Evolutionary conservation across 2,113 vertebrate genomes (phyloP), one percentile per base, ranked within the genome.

Genomic region (Rhodinocichla rosea): DNA sequence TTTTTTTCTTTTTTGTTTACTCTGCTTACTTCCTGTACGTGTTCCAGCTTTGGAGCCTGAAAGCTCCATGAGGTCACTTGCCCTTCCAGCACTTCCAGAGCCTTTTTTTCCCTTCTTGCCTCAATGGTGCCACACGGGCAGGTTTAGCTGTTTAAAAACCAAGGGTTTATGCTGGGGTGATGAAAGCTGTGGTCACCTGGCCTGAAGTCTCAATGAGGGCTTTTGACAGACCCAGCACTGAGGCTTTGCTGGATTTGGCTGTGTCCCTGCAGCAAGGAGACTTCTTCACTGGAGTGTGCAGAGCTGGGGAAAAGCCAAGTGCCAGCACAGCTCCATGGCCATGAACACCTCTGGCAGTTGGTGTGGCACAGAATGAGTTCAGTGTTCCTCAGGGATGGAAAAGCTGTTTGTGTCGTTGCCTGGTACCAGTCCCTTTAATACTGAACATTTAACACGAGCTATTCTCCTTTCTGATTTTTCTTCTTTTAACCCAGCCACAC

Each of bases 91-190:
- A 1, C 40, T 91, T 79, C n/a, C 62, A 76, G 57, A 60, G 49
- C 62, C 17, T 42, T 1, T 0, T 78, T 35, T 12, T 10, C 20
- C 8, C 13, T 64, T 23, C 16, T 44, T 64, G 73, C 35, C 52
- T 63, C 64, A 0, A 1, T 33, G 0, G 0, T 22, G 37, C 35
- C 0, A 0, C 37, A 4, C 13, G 49, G 65, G 15, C 55, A 56
- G n/a, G 45, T 60, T 57, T 24, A 62, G 32, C 55, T 67, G n/a
- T n/a, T 75, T 20, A 6, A 47, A 84, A 89, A 75, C 10, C 23
- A 59, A 55, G 15, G 20, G 5, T 68, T 74, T 81, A 13, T 3
- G 1, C 15, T 7, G 57, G 7, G 5, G 2, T 42, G n/a, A 13
- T 82, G 23, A 69, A 62, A 69, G 49, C 88, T 39, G 18, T 45